Percentiles rank a stretch among this genome's conserved stretches.
These are phyloP conservation scores for Hydropsyche tenuis DNA, from an alignment of 1,140 invertebrate species.

Conservation along the genomic window DNA sequence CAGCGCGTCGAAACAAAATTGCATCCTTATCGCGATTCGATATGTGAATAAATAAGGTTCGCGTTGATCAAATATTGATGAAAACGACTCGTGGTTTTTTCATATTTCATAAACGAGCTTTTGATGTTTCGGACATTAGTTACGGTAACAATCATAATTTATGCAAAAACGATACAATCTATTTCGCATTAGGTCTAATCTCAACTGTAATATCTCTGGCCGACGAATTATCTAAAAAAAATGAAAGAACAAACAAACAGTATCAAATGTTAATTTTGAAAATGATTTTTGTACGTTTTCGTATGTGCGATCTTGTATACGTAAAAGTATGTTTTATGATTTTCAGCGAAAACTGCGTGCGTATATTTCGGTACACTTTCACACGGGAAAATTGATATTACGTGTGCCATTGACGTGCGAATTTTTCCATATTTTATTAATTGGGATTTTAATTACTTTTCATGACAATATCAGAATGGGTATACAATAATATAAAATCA, in stretches of 20 bases:
- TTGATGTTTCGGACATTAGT: conserved; percentile 8
- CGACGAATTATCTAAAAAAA: neutral
- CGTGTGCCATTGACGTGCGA: conserved; percentile 12
- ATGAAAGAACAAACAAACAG: neutral
- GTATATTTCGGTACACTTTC: conserved; percentile 5
- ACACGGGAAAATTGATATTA: conserved; percentile 18
- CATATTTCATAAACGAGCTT: conserved; percentile 16
- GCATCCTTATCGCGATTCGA: conserved; percentile 6
- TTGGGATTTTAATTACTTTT: too few species aligned
- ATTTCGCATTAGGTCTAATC: conserved; percentile 21
- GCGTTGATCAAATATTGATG: neutral
- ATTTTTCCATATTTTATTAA: too few species aligned
- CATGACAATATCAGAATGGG: too few species aligned
- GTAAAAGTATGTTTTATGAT: conserved; percentile 1
- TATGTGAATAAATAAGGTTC: neutral
- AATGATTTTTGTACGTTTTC: conserved; percentile 1
- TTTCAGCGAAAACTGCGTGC: conserved; percentile 7
- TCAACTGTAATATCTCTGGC: neutral
- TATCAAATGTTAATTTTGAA: neutral
- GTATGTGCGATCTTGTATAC: neutral
- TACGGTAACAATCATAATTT: conserved; percentile 16
- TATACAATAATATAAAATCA: too few species aligned
- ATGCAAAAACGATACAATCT: conserved; percentile 20
- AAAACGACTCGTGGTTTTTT: neutral
- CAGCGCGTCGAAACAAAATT: neutral